Percentiles rank a stretch among this genome's conserved stretches.
Conservation (phyloP, 2,888 invertebrate genomes). For the Ectobius pallidus region DNA sequence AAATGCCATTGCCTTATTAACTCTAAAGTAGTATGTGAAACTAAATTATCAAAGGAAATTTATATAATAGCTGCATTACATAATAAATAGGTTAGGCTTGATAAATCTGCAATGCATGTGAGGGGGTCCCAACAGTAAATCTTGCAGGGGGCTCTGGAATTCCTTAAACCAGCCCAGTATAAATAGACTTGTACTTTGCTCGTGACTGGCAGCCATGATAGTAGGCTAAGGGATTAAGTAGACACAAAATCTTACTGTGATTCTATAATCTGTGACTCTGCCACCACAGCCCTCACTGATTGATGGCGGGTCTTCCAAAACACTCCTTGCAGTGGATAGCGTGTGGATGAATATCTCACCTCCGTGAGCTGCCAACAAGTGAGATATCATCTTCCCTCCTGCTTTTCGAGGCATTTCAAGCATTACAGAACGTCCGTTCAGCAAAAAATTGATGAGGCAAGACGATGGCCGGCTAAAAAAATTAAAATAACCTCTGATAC, state of each 20-base stretch:
- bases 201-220: no score
- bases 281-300: slow-evolving; percentile 95
- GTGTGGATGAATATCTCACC: slow-evolving; percentile 97
- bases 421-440: slow-evolving; percentile 91
- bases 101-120: no score
- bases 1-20: no score
- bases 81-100: no score
- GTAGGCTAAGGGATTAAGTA: no score
- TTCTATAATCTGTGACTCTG: slow-evolving; percentile 89
- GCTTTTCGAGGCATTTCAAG: slow-evolving; percentile 84
- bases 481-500: background rate
- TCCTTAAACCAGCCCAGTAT: no score
- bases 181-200: no score
- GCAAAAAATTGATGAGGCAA: slow-evolving; percentile 95
- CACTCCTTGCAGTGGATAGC: slow-evolving; percentile 79
- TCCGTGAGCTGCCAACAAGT: slow-evolving; percentile 91
- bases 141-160: no score
- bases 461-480: slow-evolving; percentile 85
- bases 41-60: no score
- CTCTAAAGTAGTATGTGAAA: no score
- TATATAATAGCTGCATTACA: no score
- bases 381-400: slow-evolving; percentile 88
- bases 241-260: slow-evolving; percentile 54
- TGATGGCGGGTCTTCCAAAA: slow-evolving; percentile 93
- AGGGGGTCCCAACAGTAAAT: no score